Base-by-base conservation (phyloP, 2,113 vertebrate genomes). In the Xiphophorus hellerii region DNA sequence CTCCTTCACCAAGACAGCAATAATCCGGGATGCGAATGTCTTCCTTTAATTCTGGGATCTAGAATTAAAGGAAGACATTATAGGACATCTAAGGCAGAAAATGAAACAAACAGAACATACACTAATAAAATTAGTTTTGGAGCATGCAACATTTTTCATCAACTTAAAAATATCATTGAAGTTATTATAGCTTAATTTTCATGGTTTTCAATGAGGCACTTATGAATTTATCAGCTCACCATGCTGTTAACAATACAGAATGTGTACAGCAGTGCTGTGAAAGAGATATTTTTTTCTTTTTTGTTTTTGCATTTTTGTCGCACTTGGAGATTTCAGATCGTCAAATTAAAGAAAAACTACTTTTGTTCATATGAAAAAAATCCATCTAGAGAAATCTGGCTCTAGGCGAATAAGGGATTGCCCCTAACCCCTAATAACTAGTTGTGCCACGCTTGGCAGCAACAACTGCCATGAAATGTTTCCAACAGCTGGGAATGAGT, bases 21-120 rank as follows among this genome's bases (percentile, higher is more conserved):
- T 99, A 99, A 88, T 99, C 98, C 0, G 97, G 98, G 75, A 97
- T 93, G 77, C 94, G 28, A 79, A 99, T 98, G 87, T 99, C 97
- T 60, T 93, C 92, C 88, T 96, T 98, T 84, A 99, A 78, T 87
- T 98, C 97, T 0, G 96, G 97, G 79, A 99, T 95, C 98, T 37
- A 37, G 35, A 37, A 37, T 37, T 37, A 11, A 11, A 12, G 35
- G 35, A 37, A 37, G 35, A 37, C 10, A 37, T 37, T 37, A 37
- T 12, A 3, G 35, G 35, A 37, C 35, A 37, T 37, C 35, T 99
- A 62, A 73, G 65, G 17, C 6, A 71, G 14, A 71, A 76, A 54
- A 76, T 64, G 29, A 70, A 65, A n/a, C 66, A 75, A 25, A 28
- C 0, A 35, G n/a, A 73, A 44, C 6, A 29, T 65, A 66, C 33